These are phyloP conservation scores for Ochotona curzoniae DNA, from an alignment of 2,113 vertebrate genomes.

Conservation along the genomic window DNA sequence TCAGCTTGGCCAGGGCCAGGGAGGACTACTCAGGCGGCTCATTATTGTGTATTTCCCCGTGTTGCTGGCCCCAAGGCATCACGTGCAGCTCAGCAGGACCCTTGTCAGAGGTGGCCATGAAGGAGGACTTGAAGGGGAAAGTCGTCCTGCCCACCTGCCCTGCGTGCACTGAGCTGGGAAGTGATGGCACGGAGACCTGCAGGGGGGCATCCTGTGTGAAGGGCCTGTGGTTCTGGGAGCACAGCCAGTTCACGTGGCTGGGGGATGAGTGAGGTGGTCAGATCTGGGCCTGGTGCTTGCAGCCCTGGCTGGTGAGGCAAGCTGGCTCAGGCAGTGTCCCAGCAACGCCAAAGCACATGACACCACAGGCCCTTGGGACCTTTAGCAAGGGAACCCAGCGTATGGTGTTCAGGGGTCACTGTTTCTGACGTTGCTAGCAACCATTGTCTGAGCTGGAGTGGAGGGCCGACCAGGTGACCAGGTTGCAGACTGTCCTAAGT, in stretches of 20 bases:
- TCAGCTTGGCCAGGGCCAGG: too few relatives aligned
- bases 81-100: too few relatives aligned
- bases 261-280: not conserved
- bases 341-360: fast-evolving
- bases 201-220: not conserved
- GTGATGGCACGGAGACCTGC: not conserved
- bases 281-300: not conserved
- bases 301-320: fast-evolving
- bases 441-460: not conserved
- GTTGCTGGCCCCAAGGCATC: too few relatives aligned
- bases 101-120: too few relatives aligned
- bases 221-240: not conserved
- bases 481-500: not conserved
- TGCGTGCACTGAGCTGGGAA: too few relatives aligned
- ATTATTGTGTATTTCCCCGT: too few relatives aligned
- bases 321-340: fast-evolving
- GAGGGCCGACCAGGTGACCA: too few relatives aligned
- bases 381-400: too few relatives aligned
- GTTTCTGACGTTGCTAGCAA: too few relatives aligned
- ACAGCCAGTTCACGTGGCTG: not conserved
- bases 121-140: too few relatives aligned
- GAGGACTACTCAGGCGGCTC: too few relatives aligned
- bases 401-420: fast-evolving
- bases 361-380: fast-evolving
- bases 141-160: too few relatives aligned